Conservation (phyloP, 2,888 invertebrate species). For the Strigamia crassipes region DNA sequence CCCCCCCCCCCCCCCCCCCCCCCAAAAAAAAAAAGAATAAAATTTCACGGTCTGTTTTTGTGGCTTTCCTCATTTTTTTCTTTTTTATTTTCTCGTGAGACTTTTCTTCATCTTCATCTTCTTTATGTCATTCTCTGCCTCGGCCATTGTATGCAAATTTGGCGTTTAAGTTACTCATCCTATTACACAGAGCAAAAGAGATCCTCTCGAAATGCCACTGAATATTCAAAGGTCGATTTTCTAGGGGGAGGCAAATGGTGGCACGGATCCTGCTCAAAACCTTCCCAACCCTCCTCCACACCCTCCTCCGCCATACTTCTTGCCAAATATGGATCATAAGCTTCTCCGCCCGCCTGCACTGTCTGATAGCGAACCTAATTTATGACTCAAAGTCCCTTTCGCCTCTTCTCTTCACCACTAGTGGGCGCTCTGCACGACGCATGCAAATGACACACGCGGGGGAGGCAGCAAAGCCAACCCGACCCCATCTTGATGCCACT, state of each 20-base stretch:
- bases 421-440: slow-evolving; percentile 19
- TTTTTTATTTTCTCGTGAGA: not conserved
- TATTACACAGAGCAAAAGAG: slow-evolving; percentile 42
- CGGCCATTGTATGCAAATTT: slow-evolving; percentile 46
- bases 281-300: not conserved
- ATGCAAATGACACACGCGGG: not conserved
- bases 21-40: not conserved
- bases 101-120: slow-evolving; percentile 19
- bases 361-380: slow-evolving; percentile 44
- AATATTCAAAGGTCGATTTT: slow-evolving; percentile 44
- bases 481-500: not conserved
- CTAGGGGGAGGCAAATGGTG: slow-evolving; percentile 27
- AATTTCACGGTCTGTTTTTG: not conserved
- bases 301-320: slow-evolving; percentile 10
- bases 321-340: slow-evolving; percentile 46
- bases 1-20: too few species aligned
- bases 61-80: not conserved
- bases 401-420: slow-evolving; percentile 27
- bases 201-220: slow-evolving; percentile 43
- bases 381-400: slow-evolving; percentile 12
- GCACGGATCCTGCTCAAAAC: slow-evolving; percentile 2
- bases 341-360: slow-evolving; percentile 40
- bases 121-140: not conserved
- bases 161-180: slow-evolving; percentile 44
- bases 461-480: not conserved